These are phyloP conservation scores for Linnaemya vulpina DNA, from an alignment of 2,888 invertebrate genomes.

Conservation along the genomic window DNA sequence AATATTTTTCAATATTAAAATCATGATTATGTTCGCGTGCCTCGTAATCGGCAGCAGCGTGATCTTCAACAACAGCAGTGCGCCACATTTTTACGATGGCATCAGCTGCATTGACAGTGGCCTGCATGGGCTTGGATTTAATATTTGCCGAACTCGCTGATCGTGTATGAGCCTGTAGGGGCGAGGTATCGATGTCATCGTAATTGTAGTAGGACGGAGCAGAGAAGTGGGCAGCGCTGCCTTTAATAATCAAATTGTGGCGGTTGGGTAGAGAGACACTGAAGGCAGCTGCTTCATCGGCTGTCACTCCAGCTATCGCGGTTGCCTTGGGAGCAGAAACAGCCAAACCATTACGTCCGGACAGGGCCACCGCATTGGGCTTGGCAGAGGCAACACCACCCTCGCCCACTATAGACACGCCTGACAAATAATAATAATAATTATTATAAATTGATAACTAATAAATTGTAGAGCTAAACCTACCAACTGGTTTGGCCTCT, in stretches of 20 bases:
- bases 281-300: conserved; percentile 81
- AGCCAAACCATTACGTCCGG: conserved; percentile 88
- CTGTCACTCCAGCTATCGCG: conserved; percentile 88
- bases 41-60: conserved; percentile 69
- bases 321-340: conserved; percentile 89
- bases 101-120: conserved; percentile 62
- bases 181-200: conserved; percentile 71
- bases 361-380: conserved; percentile 88
- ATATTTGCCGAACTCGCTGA: conserved; percentile 47
- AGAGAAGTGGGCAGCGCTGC: conserved; percentile 68
- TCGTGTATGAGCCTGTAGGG: conserved; percentile 67
- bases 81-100: conserved; percentile 78
- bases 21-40: conserved; percentile 56
- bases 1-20: conserved; percentile 42
- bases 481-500: conserved; percentile 90
- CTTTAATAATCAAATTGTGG: conserved; percentile 79
- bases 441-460: not conserved
- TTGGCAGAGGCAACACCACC: conserved; percentile 89
- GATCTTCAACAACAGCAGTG: conserved; percentile 78
- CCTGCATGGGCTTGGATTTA: conserved; percentile 62
- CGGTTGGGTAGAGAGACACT: conserved; percentile 80
- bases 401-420: conserved; percentile 86
- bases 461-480: conserved; percentile 36
- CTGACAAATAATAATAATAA: conserved; percentile 81
- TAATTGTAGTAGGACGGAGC: conserved; percentile 75